Evolutionary conservation across 2,113 vertebrate species (phyloP).

Genomic region (Odocoileus virginianus): DNA sequence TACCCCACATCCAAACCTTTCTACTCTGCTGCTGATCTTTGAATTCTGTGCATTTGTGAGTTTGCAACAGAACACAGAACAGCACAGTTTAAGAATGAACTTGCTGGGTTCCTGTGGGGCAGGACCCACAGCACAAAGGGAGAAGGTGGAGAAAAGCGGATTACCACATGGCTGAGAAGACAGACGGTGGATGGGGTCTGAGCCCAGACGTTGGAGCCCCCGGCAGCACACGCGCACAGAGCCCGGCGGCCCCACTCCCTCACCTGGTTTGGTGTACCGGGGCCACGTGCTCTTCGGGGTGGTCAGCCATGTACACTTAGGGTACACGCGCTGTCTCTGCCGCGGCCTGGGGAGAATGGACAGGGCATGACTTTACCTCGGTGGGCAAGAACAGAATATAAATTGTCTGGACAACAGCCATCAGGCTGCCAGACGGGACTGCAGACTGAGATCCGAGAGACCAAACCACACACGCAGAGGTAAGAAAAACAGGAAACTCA

Average conservation of each 20-base stretch:
- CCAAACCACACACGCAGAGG: not conserved
- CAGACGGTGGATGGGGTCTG: rapidly evolving
- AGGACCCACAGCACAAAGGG: not conserved
- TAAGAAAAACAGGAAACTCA: not conserved
- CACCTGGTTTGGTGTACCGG: constrained; percentile 93
- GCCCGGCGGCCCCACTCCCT: not conserved
- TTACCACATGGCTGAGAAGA: not conserved
- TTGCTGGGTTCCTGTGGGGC: not conserved
- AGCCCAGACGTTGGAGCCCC: rapidly evolving
- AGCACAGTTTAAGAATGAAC: not conserved
- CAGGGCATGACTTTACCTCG: not conserved
- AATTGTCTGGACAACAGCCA: not conserved
- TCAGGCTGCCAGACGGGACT: rapidly evolving
- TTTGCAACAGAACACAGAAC: not conserved
- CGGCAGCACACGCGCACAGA: rapidly evolving
- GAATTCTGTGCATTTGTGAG: not conserved
- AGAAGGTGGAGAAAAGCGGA: not conserved
- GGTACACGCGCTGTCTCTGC: constrained; percentile 90
- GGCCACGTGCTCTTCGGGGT: constrained; percentile 94
- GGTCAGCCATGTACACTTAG: constrained; percentile 92
- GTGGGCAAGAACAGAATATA: not conserved
- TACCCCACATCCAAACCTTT: rapidly evolving
- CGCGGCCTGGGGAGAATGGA: constrained; percentile 80
- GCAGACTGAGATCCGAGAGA: rapidly evolving
- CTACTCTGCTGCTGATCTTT: not conserved